Conservation (phyloP, 2,797 vertebrate genomes). For the Enteromius viviparus region DNA sequence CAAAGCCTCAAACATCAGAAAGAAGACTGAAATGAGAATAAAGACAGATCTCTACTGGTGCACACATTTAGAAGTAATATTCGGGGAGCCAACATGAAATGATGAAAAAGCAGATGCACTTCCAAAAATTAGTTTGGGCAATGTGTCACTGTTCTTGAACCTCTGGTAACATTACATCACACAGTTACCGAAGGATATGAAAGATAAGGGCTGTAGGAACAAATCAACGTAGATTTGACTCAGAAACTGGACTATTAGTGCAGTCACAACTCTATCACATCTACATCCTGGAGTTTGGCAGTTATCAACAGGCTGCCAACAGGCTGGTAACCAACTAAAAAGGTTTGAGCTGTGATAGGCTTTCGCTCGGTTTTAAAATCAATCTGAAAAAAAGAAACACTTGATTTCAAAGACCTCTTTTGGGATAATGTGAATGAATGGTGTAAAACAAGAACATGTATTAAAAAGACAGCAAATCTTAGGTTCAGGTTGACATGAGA, state of each 20-base stretch:
- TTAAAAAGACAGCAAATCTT: not conserved
- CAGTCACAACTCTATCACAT: not conserved
- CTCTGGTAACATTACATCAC: not conserved
- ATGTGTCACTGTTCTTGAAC: not conserved
- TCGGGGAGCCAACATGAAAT: not conserved
- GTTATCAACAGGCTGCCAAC: not conserved
- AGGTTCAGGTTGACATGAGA: not conserved
- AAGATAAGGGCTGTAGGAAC: not conserved
- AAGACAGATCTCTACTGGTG: not conserved
- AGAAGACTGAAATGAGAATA: constrained; percentile 25
- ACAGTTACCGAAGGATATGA: not conserved
- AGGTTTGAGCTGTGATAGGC: no score
- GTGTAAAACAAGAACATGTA: not conserved
- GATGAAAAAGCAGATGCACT: not conserved
- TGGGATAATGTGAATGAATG: not conserved
- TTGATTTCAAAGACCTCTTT: not conserved
- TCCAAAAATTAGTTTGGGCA: not conserved
- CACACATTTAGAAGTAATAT: constrained; percentile 1
- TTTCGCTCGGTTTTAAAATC: no score
- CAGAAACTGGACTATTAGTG: not conserved
- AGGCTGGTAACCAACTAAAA: not conserved
- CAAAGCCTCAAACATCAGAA: constrained; percentile 42
- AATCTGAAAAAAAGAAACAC: no score
- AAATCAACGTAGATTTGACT: not conserved
- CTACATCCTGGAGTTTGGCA: not conserved